Evolutionary conservation across 2,888 invertebrate species (phyloP).

Genomic region (Baccha elongata): DNA sequence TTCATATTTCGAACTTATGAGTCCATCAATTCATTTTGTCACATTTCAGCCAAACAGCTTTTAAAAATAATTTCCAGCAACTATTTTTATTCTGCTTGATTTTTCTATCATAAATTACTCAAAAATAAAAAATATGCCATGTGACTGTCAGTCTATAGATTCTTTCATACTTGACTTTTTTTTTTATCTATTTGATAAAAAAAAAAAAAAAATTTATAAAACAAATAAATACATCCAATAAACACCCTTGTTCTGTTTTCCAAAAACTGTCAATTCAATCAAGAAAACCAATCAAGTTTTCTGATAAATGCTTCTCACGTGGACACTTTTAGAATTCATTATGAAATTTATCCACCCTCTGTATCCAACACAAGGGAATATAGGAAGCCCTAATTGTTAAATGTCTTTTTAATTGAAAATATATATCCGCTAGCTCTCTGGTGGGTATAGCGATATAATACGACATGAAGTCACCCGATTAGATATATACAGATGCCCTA

Average conservation of each 20-base stretch:
- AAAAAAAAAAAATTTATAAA: not conserved
- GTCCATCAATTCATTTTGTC: too few relatives aligned
- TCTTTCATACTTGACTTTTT: too few relatives aligned
- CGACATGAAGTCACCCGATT: conserved; percentile 60
- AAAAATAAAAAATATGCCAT: too few relatives aligned
- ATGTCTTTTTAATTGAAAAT: conserved; percentile 72
- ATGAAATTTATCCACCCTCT: not conserved
- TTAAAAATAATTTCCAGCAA: too few relatives aligned
- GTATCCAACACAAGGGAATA: conserved; percentile 39
- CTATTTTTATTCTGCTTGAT: too few relatives aligned
- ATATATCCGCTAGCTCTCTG: conserved; percentile 48
- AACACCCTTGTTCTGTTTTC: not conserved
- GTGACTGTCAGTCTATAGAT: too few relatives aligned
- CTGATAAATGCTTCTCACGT: conserved; percentile 64
- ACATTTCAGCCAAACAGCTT: too few relatives aligned
- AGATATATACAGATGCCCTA: conserved; percentile 32
- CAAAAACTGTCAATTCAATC: conserved; percentile 35
- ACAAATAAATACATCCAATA: conserved; percentile 14
- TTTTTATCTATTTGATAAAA: too few relatives aligned
- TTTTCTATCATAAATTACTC: too few relatives aligned
- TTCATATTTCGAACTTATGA: too few relatives aligned
- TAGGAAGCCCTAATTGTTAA: conserved; percentile 56
- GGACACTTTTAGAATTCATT: conserved; percentile 25
- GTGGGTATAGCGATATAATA: conserved; percentile 45
- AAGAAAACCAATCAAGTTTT: conserved; percentile 46